These are phyloP conservation scores for Tupaia chinensis DNA, from an alignment of 2,113 vertebrate species.

Conservation along the genomic window DNA sequence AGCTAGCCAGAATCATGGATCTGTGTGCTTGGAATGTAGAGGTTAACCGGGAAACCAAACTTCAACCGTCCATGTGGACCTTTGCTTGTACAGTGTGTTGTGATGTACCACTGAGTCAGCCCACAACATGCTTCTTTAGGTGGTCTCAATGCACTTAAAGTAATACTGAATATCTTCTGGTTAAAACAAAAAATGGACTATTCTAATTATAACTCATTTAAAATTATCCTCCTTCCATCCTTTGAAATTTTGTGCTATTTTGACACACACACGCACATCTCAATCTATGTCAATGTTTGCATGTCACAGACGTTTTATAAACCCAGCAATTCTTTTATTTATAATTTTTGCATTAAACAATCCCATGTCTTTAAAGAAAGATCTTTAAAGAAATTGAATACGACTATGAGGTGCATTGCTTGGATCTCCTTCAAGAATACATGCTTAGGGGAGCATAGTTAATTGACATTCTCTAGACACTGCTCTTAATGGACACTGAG, in stretches of 20 bases:
- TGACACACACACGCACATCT: not conserved
- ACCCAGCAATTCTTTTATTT: too few species aligned
- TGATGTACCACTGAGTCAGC: too few species aligned
- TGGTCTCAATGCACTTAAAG: not conserved
- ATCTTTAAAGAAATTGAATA: not conserved
- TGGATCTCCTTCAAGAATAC: not conserved
- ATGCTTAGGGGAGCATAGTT: not conserved
- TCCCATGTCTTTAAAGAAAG: not conserved
- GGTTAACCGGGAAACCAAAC: too few species aligned
- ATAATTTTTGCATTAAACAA: not conserved
- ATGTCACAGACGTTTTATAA: not conserved
- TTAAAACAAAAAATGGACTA: constrained; percentile 5
- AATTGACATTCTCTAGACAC: not conserved
- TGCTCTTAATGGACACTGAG: not conserved
- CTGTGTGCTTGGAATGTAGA: too few species aligned
- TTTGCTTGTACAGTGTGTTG: too few species aligned
- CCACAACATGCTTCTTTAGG: not conserved
- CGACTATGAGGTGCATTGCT: not conserved
- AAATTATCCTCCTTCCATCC: not conserved
- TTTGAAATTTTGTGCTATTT: not conserved
- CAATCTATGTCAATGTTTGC: not conserved
- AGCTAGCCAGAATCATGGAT: too few species aligned
- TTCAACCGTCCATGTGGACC: too few species aligned
- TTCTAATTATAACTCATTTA: not conserved
- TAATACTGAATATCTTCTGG: not conserved